Conservation (phyloP, 2,113 vertebrate genomes). For the Hyla sarda region DNA sequence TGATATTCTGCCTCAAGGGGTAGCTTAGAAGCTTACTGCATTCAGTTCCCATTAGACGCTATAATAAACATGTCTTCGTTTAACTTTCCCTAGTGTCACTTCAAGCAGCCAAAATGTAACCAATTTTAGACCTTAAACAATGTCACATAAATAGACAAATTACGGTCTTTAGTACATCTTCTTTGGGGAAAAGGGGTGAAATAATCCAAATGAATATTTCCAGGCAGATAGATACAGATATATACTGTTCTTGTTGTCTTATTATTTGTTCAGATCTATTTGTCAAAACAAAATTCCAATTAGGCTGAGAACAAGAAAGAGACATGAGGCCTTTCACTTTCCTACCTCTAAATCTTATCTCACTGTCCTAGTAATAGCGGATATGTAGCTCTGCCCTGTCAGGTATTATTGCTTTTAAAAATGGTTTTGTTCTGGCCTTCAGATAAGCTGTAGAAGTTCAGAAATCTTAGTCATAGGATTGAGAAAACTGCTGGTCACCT, state of each 20-base stretch:
- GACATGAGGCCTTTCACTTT: neutral
- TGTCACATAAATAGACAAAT: too few species aligned
- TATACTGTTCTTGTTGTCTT: neutral
- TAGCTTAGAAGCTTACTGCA: too few species aligned
- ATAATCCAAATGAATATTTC: too few species aligned
- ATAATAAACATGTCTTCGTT: too few species aligned
- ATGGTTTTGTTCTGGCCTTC: neutral
- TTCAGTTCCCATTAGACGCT: too few species aligned
- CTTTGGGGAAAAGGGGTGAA: too few species aligned
- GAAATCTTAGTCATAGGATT: neutral
- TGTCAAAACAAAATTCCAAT: slow-evolving; percentile 20
- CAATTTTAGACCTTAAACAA: too few species aligned
- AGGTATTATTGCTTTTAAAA: slow-evolving; percentile 22
- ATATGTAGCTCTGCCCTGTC: neutral
- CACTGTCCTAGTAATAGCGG: neutral
- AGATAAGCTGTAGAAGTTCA: neutral
- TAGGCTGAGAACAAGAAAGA: neutral
- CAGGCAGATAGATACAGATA: neutral
- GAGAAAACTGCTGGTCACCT: neutral
- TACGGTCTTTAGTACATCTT: too few species aligned
- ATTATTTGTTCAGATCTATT: neutral
- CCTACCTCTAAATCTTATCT: neutral
- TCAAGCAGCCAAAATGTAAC: too few species aligned
- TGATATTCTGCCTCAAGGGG: too few species aligned
- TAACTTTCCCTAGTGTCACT: too few species aligned